Evolutionary conservation across 1,140 invertebrate species (phyloP).

Genomic region (Pteromalus puparum): DNA sequence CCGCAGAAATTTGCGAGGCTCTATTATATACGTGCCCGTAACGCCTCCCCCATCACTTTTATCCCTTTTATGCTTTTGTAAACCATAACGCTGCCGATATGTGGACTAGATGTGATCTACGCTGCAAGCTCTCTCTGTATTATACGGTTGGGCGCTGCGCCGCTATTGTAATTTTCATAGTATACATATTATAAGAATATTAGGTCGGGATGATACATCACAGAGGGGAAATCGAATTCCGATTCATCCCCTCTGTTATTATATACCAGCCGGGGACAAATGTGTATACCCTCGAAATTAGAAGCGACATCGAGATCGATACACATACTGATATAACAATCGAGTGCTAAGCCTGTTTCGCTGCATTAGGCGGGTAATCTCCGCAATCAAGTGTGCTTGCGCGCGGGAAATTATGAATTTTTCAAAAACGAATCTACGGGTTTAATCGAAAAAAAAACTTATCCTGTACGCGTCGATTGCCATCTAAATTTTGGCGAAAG

Average conservation of each 20-base stretch:
- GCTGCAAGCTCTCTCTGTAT: background rate
- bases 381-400: background rate
- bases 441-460: too few relatives aligned
- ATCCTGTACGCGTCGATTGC: slow-evolving; percentile 15
- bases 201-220: too few relatives aligned
- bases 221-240: background rate
- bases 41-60: background rate
- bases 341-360: background rate
- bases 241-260: background rate
- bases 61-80: background rate
- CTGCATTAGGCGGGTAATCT: background rate
- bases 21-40: background rate
- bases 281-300: background rate
- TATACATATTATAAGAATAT: too few relatives aligned
- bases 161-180: too few relatives aligned
- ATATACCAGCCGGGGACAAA: too few relatives aligned
- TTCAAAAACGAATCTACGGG: too few relatives aligned
- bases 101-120: background rate
- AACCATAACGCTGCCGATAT: background rate
- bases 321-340: background rate
- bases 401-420: too few relatives aligned
- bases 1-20: slow-evolving; percentile 46
- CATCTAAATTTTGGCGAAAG: slow-evolving; percentile 39
- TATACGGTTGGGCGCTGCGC: too few relatives aligned
- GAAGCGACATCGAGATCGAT: background rate